Evolutionary conservation across 2,113 vertebrate genomes (phyloP), one percentile per base, ranked within the genome.

Genomic region (Burhinus bistriatus): DNA sequence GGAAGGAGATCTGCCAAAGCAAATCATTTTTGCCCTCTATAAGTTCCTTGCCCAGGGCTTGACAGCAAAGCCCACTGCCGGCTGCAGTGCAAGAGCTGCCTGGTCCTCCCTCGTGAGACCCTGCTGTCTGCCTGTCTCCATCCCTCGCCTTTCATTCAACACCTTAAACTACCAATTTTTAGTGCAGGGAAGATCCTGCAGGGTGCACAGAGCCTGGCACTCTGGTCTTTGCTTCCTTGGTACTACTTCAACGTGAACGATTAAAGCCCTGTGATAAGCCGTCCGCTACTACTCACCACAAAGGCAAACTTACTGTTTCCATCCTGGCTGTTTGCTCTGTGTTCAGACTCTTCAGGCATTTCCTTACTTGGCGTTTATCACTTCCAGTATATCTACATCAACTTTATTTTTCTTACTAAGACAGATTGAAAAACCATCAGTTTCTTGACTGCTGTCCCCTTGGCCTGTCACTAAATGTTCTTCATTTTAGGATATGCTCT

Each of bases 401-500:
- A 27, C 58, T 91, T 84, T 27, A 73, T 91, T 94, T 76, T 85
- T 83, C 93, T 88, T 62, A 42, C 45, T 19, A 25, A 80, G 58
- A 68, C 69, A 93, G 83, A 65, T 0, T 72, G 87, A 94, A 95
- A 94, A 91, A 15, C 2, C 32, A 77, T 87, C 75, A 30, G 20
- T 85, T 76, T 73, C 81, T 80, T 87, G 62, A 76, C 73, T 95
- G 66, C 73, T 76, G 32, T 87, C 87, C 73, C 66, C 51, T 87
- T 91, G 70, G 77, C 51, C 64, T 93, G 75, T 62, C 87, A 87
- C 82, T 91, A 88, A 91, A 88, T 95, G 90, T 66, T 59, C 88
- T 77, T 87, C 38, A 76, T 91, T 71, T 81, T 40, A 54, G 45
- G 66, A 32, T 70, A 47, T 3, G 30, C 64, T 94, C 66, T 80